Evolutionary conservation across 2,797 vertebrate genomes (phyloP).

Genomic region (Hydrocynus forskahlii): DNA sequence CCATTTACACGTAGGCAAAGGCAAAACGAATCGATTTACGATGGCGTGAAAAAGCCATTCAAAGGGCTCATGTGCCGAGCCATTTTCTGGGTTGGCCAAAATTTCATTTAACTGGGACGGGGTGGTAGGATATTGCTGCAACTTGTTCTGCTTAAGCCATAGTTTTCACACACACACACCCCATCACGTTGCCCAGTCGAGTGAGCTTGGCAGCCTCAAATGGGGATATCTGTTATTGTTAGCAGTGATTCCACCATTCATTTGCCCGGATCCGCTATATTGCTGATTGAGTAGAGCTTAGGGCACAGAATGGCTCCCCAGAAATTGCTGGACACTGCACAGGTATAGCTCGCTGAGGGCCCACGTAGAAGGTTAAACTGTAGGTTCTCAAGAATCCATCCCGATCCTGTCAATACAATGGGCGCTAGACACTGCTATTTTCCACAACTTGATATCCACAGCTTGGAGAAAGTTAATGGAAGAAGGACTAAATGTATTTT

Average conservation of each 20-base stretch:
- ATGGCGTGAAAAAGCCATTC: slow-evolving; percentile 28
- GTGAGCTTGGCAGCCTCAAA: slow-evolving; percentile 5
- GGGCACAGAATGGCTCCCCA: slow-evolving; percentile 24
- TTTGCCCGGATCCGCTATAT: slow-evolving; percentile 30
- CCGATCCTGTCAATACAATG: neutral
- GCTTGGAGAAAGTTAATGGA: neutral
- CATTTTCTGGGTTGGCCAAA: slow-evolving; percentile 1
- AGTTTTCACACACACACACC: slow-evolving; percentile 11
- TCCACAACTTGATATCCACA: neutral
- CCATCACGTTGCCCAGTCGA: neutral
- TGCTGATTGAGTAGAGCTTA: slow-evolving; percentile 28
- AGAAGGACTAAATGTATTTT: neutral
- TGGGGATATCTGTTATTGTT: slow-evolving; percentile 49
- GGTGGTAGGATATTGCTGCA: neutral
- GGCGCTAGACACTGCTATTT: neutral
- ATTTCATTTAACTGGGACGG: slow-evolving; percentile 28
- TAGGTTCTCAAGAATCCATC: neutral
- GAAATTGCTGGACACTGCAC: slow-evolving; percentile 32
- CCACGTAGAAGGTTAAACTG: neutral
- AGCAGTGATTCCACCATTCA: slow-evolving; percentile 35
- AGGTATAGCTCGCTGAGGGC: slow-evolving; percentile 9
- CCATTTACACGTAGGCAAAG: slow-evolving; percentile 6
- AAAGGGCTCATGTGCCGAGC: slow-evolving; percentile 11
- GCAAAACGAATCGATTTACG: slow-evolving; percentile 39
- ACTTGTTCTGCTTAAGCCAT: slow-evolving; percentile 35